phyloP scores from a whole-genome alignment of 2,797 vertebrate species.

The Cheirogaleus major region DNA sequence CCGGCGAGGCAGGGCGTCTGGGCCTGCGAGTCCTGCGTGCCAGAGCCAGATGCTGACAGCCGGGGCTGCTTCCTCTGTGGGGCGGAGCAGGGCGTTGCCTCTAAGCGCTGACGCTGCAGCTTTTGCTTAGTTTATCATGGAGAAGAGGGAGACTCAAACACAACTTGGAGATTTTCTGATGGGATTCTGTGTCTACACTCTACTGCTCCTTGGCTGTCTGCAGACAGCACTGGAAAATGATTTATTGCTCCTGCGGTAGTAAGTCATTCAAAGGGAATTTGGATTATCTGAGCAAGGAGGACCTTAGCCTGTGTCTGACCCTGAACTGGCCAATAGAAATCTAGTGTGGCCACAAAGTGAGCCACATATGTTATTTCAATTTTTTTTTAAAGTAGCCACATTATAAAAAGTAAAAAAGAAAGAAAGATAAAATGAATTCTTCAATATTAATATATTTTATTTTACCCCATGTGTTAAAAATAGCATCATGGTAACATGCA shows the following conservation, averaged over 20 bases:
- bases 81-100: background rate
- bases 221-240: background rate
- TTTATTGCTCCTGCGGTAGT: background rate
- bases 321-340: background rate
- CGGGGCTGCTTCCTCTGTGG: conserved; percentile 38
- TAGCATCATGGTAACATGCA: background rate
- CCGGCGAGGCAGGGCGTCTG: background rate
- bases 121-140: background rate
- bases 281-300: background rate
- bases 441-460: background rate
- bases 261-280: background rate
- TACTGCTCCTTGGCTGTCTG: background rate
- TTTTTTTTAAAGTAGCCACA: background rate
- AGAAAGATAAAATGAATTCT: background rate
- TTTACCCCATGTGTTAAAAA: background rate
- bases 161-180: background rate
- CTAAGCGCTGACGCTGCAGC: background rate
- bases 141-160: background rate
- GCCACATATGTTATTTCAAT: background rate
- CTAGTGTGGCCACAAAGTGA: background rate
- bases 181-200: background rate
- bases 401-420: background rate
- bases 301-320: background rate
- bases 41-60: conserved; percentile 1
- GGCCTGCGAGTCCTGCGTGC: background rate